A percentile compares a stretch with the other conserved stretches of the same genome.
phyloP scores from a whole-genome alignment of 2,113 vertebrate species.

The Glaucomys volans region DNA sequence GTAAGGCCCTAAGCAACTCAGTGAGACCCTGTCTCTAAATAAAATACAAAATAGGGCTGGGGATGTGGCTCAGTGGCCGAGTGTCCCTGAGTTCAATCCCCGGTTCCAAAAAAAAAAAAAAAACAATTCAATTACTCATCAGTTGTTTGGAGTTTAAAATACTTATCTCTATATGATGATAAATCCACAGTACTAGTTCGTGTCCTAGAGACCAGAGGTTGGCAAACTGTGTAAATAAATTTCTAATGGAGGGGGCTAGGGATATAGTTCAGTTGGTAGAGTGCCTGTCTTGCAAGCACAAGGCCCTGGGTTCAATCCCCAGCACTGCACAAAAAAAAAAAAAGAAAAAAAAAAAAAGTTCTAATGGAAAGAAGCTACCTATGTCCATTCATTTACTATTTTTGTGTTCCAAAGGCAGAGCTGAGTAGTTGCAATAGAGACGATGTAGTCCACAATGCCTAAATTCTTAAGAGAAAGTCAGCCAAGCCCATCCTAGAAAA shows the following conservation, averaged over 20 bases:
- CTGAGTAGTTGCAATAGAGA: background rate
- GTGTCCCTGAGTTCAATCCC: too few relatives aligned
- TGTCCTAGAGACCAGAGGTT: background rate
- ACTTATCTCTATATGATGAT: background rate
- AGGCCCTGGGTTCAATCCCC: too few relatives aligned
- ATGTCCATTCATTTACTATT: background rate
- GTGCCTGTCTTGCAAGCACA: too few relatives aligned
- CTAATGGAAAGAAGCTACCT: background rate
- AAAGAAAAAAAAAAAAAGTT: background rate
- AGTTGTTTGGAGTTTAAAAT: slow-evolving; percentile 14
- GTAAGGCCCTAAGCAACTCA: too few relatives aligned
- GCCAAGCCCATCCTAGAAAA: background rate
- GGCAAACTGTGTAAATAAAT: background rate
- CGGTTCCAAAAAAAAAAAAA: too few relatives aligned
- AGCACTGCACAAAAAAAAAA: too few relatives aligned
- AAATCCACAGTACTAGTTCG: slow-evolving; percentile 39
- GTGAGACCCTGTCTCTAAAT: too few relatives aligned
- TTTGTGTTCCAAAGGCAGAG: background rate
- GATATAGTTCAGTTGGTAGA: too few relatives aligned
- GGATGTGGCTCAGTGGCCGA: too few relatives aligned
- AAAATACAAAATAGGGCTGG: too few relatives aligned
- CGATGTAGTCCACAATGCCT: background rate
- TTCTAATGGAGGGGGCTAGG: too few relatives aligned
- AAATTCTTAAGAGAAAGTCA: slow-evolving; percentile 15
- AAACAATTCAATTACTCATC: slow-evolving; percentile 34